phyloP scores from a whole-genome alignment of 2,888 invertebrate species.

The Myopa testacea region DNA sequence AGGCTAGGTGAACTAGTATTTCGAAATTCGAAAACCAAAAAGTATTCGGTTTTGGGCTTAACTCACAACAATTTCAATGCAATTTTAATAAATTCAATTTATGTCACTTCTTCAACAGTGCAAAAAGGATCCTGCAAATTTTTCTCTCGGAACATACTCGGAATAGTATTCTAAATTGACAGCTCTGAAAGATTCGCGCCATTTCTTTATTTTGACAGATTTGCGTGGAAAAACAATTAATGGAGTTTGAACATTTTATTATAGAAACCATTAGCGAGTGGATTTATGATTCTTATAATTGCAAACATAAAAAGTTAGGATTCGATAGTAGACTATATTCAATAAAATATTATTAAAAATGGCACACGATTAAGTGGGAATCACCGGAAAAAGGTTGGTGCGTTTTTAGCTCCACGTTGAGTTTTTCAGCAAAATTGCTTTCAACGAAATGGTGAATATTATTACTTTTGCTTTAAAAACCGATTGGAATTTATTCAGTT shows the following conservation, averaged over 20 bases:
- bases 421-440: slow-evolving; percentile 12
- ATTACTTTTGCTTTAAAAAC: neutral
- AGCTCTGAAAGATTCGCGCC: slow-evolving; percentile 5
- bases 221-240: neutral
- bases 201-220: slow-evolving; percentile 17
- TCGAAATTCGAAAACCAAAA: too few relatives aligned
- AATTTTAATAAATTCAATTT: too few relatives aligned
- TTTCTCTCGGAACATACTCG: too few relatives aligned
- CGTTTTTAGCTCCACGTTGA: neutral
- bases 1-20: too few relatives aligned
- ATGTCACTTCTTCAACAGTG: too few relatives aligned
- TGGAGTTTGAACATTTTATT: neutral
- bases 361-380: neutral
- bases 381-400: neutral
- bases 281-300: neutral
- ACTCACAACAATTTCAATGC: too few relatives aligned
- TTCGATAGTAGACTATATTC: neutral
- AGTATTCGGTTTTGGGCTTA: too few relatives aligned
- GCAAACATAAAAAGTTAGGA: neutral
- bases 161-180: neutral
- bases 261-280: neutral
- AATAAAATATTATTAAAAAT: neutral
- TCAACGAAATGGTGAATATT: neutral
- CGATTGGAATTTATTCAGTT: neutral
- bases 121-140: too few relatives aligned